Percentiles rank a stretch among this genome's conserved stretches.
Conservation (phyloP, 2,113 vertebrate species). For the Nematolebias whitei region DNA sequence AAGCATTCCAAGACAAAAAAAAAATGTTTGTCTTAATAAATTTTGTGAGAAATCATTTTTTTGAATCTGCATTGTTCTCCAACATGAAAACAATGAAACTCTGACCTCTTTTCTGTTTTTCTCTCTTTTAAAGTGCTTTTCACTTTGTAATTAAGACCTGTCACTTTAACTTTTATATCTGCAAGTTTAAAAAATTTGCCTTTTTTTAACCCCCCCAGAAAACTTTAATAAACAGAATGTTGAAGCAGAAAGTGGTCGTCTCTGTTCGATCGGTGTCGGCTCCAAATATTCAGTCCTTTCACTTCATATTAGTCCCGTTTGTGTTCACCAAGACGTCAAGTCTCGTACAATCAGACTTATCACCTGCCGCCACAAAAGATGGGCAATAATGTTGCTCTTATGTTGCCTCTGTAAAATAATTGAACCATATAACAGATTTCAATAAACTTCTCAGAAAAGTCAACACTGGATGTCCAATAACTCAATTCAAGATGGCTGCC, state of each 20-base stretch:
- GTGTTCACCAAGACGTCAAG: too few relatives aligned
- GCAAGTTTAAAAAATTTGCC: slow-evolving; percentile 70
- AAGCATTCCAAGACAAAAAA: slow-evolving; percentile 24
- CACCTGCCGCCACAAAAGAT: too few relatives aligned
- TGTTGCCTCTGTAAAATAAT: too few relatives aligned
- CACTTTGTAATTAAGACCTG: slow-evolving; percentile 40
- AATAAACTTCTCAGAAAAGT: too few relatives aligned
- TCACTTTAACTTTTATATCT: slow-evolving; percentile 46
- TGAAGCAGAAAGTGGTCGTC: slow-evolving; percentile 8
- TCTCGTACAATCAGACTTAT: too few relatives aligned
- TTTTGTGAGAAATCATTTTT: background rate
- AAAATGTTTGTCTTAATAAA: background rate
- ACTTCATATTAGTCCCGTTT: background rate
- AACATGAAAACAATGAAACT: background rate
- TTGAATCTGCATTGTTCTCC: background rate
- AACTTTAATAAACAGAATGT: slow-evolving; percentile 84
- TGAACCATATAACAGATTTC: too few relatives aligned
- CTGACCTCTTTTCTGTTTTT: slow-evolving; percentile 19
- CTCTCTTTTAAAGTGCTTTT: slow-evolving; percentile 41
- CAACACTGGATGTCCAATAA: too few relatives aligned
- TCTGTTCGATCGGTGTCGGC: background rate
- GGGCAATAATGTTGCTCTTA: too few relatives aligned
- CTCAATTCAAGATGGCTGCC: too few relatives aligned
- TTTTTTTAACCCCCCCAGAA: slow-evolving; percentile 74
- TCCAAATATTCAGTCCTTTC: background rate